phyloP scores from a whole-genome alignment of 2,888 invertebrate species.

The Dascillus cervinus region DNA sequence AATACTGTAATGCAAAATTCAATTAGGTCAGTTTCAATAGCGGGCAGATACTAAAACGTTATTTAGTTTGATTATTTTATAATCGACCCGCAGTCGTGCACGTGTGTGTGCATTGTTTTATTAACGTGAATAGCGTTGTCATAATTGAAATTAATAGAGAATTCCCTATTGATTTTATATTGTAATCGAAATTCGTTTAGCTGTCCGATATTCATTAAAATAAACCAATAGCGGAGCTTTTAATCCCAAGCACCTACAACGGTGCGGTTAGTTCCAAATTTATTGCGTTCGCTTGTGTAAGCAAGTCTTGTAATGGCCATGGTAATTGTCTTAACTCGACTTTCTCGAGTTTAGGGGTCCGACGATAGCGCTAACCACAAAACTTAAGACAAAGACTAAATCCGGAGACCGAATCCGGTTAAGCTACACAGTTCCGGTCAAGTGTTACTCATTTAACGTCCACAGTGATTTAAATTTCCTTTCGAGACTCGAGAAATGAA shows the following conservation, averaged over 20 bases:
- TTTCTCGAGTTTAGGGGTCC: constrained; percentile 26
- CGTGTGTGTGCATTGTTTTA: constrained; percentile 34
- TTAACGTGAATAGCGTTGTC: constrained; percentile 31
- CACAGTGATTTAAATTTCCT: no score
- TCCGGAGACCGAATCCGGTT: constrained; percentile 29
- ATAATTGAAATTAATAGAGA: constrained; percentile 39
- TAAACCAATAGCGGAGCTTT: not conserved
- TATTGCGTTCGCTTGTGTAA: no score
- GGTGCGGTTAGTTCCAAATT: constrained; percentile 3
- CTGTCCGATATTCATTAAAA: constrained; percentile 2
- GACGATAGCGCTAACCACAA: constrained; percentile 22
- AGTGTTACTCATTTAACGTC: constrained; percentile 18
- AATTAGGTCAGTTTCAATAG: constrained; percentile 24
- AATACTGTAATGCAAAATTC: constrained; percentile 12
- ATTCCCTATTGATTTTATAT: constrained; percentile 32
- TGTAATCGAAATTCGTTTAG: constrained; percentile 8
- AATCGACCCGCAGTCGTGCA: constrained; percentile 31
- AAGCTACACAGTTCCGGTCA: constrained; percentile 33
- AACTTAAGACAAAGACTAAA: constrained; percentile 32
- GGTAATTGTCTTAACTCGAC: constrained; percentile 23
- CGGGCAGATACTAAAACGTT: constrained; percentile 27
- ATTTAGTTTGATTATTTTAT: constrained; percentile 33
- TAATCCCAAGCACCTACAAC: constrained; percentile 4
- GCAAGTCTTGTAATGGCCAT: constrained; percentile 15
- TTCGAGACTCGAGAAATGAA: no score